Conservation (phyloP, 2,888 invertebrate genomes). For the Himalopsyche tibetana region DNA sequence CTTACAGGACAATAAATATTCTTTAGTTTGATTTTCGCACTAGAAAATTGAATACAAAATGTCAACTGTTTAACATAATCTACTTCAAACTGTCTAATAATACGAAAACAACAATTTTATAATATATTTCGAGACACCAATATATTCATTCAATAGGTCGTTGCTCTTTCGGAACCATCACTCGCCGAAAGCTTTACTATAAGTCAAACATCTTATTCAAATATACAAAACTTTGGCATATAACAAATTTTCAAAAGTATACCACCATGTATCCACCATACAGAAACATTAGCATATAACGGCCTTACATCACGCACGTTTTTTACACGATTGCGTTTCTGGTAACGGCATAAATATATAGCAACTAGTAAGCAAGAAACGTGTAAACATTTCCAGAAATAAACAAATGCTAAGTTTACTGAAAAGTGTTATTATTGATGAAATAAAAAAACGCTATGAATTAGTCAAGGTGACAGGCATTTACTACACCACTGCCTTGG, state of each 20-base stretch:
- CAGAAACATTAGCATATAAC: constrained; percentile 4
- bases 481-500: constrained; percentile 20
- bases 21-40: too few relatives aligned
- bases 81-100: too few relatives aligned
- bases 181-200: not conserved
- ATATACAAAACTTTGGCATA: constrained; percentile 25
- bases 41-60: too few relatives aligned
- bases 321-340: constrained; percentile 22
- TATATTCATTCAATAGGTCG: not conserved
- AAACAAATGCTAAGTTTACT: not conserved
- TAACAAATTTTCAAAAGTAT: not conserved
- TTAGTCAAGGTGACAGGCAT: constrained; percentile 53
- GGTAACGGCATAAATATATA: not conserved
- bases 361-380: constrained; percentile 11
- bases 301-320: not conserved
- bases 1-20: too few relatives aligned
- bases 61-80: too few relatives aligned
- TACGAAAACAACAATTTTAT: not conserved
- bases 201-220: constrained; percentile 31
- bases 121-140: not conserved
- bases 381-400: constrained; percentile 20
- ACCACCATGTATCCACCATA: not conserved
- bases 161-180: too few relatives aligned
- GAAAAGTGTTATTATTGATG: constrained; percentile 55
- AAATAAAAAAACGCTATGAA: constrained; percentile 53